These are phyloP conservation scores for Drosophila sulfurigaster DNA, from an alignment of 1,140 invertebrate species.

Conservation along the genomic window DNA sequence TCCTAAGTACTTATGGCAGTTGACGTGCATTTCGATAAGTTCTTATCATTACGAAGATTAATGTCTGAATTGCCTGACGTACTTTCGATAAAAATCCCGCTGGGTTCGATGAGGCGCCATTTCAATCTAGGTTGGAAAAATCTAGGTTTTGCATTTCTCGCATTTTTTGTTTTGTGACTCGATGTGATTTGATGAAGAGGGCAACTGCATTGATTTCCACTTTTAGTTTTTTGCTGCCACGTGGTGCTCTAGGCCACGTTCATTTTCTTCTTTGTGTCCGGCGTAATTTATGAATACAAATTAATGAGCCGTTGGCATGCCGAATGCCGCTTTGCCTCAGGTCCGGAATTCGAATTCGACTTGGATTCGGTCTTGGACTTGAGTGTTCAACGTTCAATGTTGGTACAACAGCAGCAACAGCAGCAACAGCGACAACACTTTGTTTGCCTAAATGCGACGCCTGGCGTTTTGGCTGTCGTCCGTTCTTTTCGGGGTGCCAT, in stretches of 20 bases:
- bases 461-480: slow-evolving; percentile 49
- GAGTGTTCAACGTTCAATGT: background rate
- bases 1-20: slow-evolving; percentile 21
- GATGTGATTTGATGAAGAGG: slow-evolving; percentile 3
- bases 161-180: background rate
- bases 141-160: background rate
- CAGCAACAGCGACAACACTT: slow-evolving; percentile 31
- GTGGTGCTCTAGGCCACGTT: background rate
- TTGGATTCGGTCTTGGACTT: slow-evolving; percentile 28
- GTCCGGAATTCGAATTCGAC: slow-evolving; percentile 37
- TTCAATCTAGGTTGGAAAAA: background rate
- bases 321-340: slow-evolving; percentile 58
- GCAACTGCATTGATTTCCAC: slow-evolving; percentile 73
- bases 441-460: slow-evolving; percentile 74
- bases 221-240: slow-evolving; percentile 29
- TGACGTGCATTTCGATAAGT: slow-evolving; percentile 28
- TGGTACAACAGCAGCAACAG: slow-evolving; percentile 3
- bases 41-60: slow-evolving; percentile 40
- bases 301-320: slow-evolving; percentile 79
- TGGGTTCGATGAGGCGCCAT: slow-evolving; percentile 1
- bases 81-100: slow-evolving; percentile 11
- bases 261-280: slow-evolving; percentile 20
- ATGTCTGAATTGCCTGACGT: slow-evolving; percentile 45
- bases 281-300: slow-evolving; percentile 76
- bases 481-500: slow-evolving; percentile 64